Evolutionary conservation across 2,888 invertebrate genomes (phyloP), one percentile per base, ranked within the genome.

Genomic region (Mylabris sibirica): DNA sequence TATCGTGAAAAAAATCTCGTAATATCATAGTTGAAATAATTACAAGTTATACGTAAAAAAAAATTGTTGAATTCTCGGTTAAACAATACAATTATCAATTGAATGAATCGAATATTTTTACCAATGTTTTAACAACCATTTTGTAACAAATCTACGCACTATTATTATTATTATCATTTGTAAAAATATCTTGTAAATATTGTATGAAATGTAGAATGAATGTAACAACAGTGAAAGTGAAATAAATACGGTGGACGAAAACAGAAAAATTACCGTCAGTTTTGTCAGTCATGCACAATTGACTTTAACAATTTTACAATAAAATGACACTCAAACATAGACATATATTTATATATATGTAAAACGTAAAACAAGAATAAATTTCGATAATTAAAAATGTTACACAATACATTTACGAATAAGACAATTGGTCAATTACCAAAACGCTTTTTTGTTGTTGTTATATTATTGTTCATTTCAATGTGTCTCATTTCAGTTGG

Each of bases 251-350:
- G 44, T 60, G 41, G 60, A 35, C 26, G 30, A 30, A 8, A 63
- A 57, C 68, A 64, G 60, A 41, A 68, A 67, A 65, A 65, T 64
- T 11, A n/a, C 35, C 35, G 30, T 22, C 22, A 61, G 61, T 17
- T 60, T 38, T 38, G 66, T 49, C 41, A 49, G 69, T 69, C 69
- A 69, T 69, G 69, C 66, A 66, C 69, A 69, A 69, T 69, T 69
- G 69, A 49, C 60, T 63, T 44, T 60, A 63, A 61, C 62, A 64
- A 17, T 67, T 66, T 63, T 17, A 41, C 41, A 62, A 34, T 38
- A 62, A 68, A 68, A 64, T 68, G 34, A 35, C 53, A 26, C 38
- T 34, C 30, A 61, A 34, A 63, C 57, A 59, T 60, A 61, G 53
- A 41, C 30, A 66, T 64, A 53, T 63, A 63, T 63, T 11, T 35